Evolutionary conservation across 2,888 invertebrate species (phyloP).

Genomic region (Oasisia sp.): DNA sequence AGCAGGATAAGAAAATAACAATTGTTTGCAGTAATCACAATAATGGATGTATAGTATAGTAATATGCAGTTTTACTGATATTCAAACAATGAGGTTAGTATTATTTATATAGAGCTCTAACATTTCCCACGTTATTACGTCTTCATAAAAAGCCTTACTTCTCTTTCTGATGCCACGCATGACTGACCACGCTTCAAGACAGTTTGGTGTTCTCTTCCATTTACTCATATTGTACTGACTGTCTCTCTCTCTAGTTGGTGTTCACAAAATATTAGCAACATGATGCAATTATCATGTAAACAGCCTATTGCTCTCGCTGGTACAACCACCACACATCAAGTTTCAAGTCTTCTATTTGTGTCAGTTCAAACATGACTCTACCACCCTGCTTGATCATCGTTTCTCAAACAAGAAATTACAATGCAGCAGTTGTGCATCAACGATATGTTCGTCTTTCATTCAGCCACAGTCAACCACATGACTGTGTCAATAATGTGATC

Average conservation of each 20-base stretch:
- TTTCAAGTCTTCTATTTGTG: not conserved
- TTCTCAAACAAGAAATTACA: too few species aligned
- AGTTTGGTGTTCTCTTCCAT: not conserved
- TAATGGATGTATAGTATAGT: conserved; percentile 14
- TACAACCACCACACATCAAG: not conserved
- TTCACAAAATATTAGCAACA: not conserved
- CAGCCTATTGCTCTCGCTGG: not conserved
- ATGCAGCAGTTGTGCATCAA: too few species aligned
- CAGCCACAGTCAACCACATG: too few species aligned
- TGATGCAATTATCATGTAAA: not conserved
- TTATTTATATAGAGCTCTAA: conserved; percentile 17
- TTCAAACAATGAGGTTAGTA: conserved; percentile 17
- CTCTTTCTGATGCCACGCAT: not conserved
- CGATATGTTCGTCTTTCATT: too few species aligned
- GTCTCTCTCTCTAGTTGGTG: not conserved
- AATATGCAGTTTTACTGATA: not conserved
- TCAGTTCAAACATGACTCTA: not conserved
- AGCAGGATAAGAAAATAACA: conserved; percentile 17
- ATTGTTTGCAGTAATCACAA: conserved; percentile 14
- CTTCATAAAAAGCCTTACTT: not conserved
- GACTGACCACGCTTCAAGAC: not conserved
- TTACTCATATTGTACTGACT: not conserved
- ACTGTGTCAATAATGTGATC: too few species aligned
- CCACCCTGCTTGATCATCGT: too few species aligned
- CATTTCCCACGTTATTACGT: not conserved